Conservation (phyloP, 2,113 vertebrate species). For the Oryzias melastigma region DNA sequence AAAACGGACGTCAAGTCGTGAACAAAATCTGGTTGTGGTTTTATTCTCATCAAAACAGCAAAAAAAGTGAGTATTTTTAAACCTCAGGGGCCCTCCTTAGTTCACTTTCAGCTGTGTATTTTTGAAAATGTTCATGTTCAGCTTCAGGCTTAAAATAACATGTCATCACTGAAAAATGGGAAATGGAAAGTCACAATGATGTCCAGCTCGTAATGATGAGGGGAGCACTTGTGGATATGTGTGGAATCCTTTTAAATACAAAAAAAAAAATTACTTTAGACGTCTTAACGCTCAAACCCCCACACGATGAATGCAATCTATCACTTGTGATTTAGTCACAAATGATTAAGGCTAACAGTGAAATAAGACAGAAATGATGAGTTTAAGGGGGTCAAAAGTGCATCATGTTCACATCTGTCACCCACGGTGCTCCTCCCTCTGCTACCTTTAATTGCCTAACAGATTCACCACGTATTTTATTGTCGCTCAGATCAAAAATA, state of each 20-base stretch:
- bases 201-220: not conserved
- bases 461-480: conserved; percentile 45
- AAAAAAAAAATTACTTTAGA: not conserved
- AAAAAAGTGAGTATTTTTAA: not conserved
- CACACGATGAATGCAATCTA: not conserved
- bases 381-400: conserved; percentile 26
- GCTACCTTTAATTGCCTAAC: conserved; percentile 39
- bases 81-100: not conserved
- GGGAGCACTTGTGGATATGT: not conserved
- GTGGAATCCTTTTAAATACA: not conserved
- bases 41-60: not conserved
- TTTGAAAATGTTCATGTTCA: conserved; percentile 18
- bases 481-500: conserved; percentile 32
- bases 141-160: conserved; percentile 13
- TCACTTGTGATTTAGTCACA: not conserved
- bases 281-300: not conserved
- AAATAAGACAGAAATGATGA: conserved; percentile 8
- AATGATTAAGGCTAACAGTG: conserved; percentile 2
- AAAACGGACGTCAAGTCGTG: not conserved
- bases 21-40: not conserved
- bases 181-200: conserved; percentile 15
- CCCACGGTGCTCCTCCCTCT: conserved; percentile 51
- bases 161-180: conserved; percentile 7
- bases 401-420: conserved; percentile 47
- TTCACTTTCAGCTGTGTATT: not conserved